These are phyloP conservation scores for Bucorvus abyssinicus DNA, from an alignment of 2,797 vertebrate genomes.

Conservation along the genomic window DNA sequence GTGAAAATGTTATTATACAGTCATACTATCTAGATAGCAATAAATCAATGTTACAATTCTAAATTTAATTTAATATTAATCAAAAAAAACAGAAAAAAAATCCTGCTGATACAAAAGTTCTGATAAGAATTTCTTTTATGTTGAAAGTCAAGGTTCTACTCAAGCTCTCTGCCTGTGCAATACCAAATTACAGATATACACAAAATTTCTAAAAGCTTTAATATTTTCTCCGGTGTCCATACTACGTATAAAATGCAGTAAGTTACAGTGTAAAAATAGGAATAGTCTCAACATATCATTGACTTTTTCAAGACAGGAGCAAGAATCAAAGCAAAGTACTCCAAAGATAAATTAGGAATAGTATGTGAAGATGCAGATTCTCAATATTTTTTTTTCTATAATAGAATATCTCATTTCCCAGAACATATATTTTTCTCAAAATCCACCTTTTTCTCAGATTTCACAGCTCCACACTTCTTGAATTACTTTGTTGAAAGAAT, in stretches of 20 bases:
- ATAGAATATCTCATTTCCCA: neutral
- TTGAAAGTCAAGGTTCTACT: neutral
- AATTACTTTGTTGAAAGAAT: slow-evolving; percentile 8
- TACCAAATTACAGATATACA: neutral
- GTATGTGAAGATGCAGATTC: neutral
- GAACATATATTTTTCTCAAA: neutral
- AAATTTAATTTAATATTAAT: neutral
- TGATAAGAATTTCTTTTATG: neutral
- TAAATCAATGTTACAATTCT: neutral
- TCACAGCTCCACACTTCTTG: neutral
- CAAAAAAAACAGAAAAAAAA: neutral
- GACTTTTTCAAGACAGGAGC: neutral
- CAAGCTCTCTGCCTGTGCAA: neutral
- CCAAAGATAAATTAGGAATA: slow-evolving; percentile 10
- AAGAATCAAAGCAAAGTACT: neutral
- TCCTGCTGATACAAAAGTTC: neutral
- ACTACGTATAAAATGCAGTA: neutral
- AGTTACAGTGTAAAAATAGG: neutral
- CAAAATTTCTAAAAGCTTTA: neutral
- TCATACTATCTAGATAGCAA: neutral
- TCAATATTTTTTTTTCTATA: neutral
- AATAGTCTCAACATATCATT: neutral
- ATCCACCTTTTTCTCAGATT: neutral
- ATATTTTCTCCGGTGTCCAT: neutral
- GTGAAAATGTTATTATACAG: neutral